phyloP scores from a whole-genome alignment of 2,113 vertebrate species.

The Platichthys stellatus region DNA sequence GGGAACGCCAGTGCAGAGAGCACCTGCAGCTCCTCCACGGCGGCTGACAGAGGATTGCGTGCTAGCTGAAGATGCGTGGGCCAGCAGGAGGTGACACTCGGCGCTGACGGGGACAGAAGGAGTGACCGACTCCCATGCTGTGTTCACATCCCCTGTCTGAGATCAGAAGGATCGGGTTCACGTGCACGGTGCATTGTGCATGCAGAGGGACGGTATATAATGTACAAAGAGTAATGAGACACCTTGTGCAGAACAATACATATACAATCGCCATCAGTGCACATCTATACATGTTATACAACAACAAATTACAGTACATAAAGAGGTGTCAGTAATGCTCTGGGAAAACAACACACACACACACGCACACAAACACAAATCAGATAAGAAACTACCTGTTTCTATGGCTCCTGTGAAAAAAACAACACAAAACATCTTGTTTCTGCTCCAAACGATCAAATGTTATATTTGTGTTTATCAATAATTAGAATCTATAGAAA shows the following conservation, averaged over 20 bases:
- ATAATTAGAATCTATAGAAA: too few species aligned
- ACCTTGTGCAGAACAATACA: conserved; percentile 22
- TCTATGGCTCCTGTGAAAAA: neutral
- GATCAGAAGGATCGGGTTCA: conserved; percentile 68
- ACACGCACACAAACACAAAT: conserved; percentile 4
- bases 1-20: conserved; percentile 73
- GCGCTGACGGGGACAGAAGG: conserved; percentile 43
- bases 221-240: conserved; percentile 37
- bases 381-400: conserved; percentile 16
- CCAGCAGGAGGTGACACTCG: conserved; percentile 59
- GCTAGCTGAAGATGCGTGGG: conserved; percentile 60
- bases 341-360: conserved; percentile 46
- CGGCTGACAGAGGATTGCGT: conserved; percentile 71
- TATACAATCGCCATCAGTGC: conserved; percentile 45
- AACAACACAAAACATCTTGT: too few species aligned
- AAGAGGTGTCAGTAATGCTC: conserved; percentile 32
- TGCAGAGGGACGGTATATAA: neutral
- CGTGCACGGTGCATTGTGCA: conserved; percentile 39
- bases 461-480: too few species aligned
- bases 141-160: conserved; percentile 49
- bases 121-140: conserved; percentile 59
- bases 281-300: conserved; percentile 37
- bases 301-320: conserved; percentile 53
- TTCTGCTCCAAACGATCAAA: too few species aligned
- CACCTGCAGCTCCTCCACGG: conserved; percentile 77